phyloP scores from a whole-genome alignment of 2,113 vertebrate genomes.

The Vidua macroura region DNA sequence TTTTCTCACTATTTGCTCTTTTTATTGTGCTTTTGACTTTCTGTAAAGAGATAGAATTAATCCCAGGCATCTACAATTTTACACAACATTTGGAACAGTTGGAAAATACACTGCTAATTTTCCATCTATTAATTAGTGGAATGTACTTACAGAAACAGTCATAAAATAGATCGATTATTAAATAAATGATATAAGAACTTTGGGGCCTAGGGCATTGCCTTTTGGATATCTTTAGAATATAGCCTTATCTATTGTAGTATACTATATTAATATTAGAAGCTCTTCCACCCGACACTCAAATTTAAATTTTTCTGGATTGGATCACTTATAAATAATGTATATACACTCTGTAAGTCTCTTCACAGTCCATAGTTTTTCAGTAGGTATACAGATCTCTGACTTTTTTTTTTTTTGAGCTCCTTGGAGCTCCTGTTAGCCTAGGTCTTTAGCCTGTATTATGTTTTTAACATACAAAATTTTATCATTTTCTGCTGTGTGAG shows the following conservation, averaged over 20 bases:
- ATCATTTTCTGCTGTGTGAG: not conserved
- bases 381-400: not conserved
- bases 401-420: not conserved
- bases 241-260: not conserved
- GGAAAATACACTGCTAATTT: not conserved
- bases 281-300: not conserved
- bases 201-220: not conserved
- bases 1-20: not conserved
- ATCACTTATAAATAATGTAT: not conserved
- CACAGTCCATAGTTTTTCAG: not conserved
- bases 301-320: not conserved
- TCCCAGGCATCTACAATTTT: not conserved
- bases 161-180: not conserved
- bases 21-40: not conserved
- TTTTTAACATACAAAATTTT: not conserved
- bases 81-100: not conserved
- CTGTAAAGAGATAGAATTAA: not conserved
- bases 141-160: not conserved
- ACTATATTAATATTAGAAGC: not conserved
- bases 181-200: not conserved
- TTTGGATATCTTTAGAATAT: not conserved
- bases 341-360: not conserved
- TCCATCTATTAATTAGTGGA: not conserved
- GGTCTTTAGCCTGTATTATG: not conserved
- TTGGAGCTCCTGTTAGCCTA: not conserved